Conservation (phyloP, 2,113 vertebrate genomes). For the Macroglossus sobrinus region DNA sequence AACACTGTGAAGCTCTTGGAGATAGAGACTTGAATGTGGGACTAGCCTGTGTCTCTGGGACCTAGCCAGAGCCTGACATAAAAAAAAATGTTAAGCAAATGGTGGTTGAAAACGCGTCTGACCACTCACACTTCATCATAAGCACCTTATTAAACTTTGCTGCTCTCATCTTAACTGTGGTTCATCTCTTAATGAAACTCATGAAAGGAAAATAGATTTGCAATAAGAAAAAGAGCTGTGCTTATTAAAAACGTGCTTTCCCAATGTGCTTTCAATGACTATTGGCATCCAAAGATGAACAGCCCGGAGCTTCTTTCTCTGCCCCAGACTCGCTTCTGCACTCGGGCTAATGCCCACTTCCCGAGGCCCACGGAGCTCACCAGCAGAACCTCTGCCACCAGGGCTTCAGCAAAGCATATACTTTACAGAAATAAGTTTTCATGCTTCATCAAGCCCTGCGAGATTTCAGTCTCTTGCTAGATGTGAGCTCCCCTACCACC, state of each 20-base stretch:
- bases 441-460: not conserved
- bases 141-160: not conserved
- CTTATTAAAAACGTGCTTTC: not conserved
- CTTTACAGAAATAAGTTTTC: not conserved
- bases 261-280: not conserved
- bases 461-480: not conserved
- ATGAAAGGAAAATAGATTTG: not conserved
- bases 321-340: not conserved
- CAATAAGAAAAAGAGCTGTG: not conserved
- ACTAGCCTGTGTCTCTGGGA: not conserved
- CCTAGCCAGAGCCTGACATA: not conserved
- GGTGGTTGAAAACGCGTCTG: not conserved
- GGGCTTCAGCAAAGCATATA: not conserved
- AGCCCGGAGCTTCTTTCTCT: not conserved
- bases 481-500: not conserved
- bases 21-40: not conserved
- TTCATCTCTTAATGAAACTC: not conserved
- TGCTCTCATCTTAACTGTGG: not conserved
- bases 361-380: not conserved
- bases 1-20: not conserved
- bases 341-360: not conserved
- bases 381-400: not conserved
- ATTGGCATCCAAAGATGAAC: not conserved
- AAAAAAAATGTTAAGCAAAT: not conserved
- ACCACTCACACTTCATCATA: not conserved